Base-by-base conservation (phyloP, 2,888 invertebrate genomes). In the Ennomos erosarius region DNA sequence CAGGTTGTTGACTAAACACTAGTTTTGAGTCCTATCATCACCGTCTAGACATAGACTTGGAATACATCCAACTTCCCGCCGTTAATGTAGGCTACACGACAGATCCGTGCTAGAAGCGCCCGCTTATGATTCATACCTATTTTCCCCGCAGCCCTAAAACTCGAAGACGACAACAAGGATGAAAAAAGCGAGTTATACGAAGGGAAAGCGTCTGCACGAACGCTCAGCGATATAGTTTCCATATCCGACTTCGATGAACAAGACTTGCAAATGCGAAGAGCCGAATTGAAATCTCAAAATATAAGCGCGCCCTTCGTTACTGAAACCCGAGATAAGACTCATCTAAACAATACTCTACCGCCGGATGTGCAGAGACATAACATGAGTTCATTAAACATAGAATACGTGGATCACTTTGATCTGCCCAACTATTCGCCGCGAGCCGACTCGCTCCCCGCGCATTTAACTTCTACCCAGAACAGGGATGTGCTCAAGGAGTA, bases 221-320 rank as follows among this genome's bases (percentile, higher is more conserved):
- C 96, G 0, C 86, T 96, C 6, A 95, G 95, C 75, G 96, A 96
- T 69, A 94, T 96, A 58, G 91, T 96, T 0, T 96, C 96, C 0
- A 94, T 96, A 77, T 94, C 96, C 0, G 96, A 96, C 67, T 94
- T 94, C 60, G 95, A 95, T 62, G 95, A 95, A 68, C 93, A 94
- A 49, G 95, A 95, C 73, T 73, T 89, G 51, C 90, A 94, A 55
- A 93, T 93, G 79, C 86, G 94, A 8, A 81, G 87, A 57, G 92
- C 93, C 0, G 94, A 93, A 56, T 65, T 87, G 8, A 86, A 81
- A 68, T 76, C 76, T 0, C 87, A 85, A 0, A 87, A 87, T 42
- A 63, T 75, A 6, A 88, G 80, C 8, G 75, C 77, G 9, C 84
- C 77, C 1, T 78, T 70, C 50, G 67, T 67, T 0, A 71, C 76